phyloP scores from a whole-genome alignment of 2,888 invertebrate genomes.

The Orthosia gothica region DNA sequence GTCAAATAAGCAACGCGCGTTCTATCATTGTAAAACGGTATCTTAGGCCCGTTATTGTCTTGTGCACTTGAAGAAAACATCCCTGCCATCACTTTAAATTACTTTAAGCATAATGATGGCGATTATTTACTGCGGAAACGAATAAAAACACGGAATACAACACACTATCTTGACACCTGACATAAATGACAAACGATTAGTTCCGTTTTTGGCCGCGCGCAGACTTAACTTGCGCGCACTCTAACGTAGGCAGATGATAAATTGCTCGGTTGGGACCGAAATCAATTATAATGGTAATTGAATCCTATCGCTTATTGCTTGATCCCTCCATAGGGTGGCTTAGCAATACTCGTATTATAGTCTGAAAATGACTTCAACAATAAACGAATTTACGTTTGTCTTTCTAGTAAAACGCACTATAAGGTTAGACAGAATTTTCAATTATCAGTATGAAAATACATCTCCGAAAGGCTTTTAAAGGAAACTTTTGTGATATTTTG shows the following conservation, averaged over 20 bases:
- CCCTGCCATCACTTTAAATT: too few relatives aligned
- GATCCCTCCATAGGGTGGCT: constrained; percentile 31
- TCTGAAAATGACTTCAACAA: constrained; percentile 46
- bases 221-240: too few relatives aligned
- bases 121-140: too few relatives aligned
- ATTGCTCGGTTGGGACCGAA: constrained; percentile 24
- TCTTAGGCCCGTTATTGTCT: too few relatives aligned
- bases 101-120: too few relatives aligned
- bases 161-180: too few relatives aligned
- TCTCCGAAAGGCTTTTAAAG: background rate
- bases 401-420: constrained; percentile 9
- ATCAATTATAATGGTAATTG: constrained; percentile 48
- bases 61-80: too few relatives aligned
- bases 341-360: constrained; percentile 47
- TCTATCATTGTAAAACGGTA: too few relatives aligned
- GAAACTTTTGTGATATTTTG: background rate
- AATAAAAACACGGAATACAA: too few relatives aligned
- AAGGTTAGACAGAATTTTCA: background rate
- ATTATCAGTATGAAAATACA: background rate
- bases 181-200: too few relatives aligned
- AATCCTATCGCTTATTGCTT: constrained; percentile 56
- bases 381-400: constrained; percentile 32
- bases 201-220: too few relatives aligned
- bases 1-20: too few relatives aligned
- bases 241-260: constrained; percentile 40